These are phyloP conservation scores for Darevskia mixta DNA, from an alignment of 2,797 vertebrate genomes.

Conservation along the genomic window DNA sequence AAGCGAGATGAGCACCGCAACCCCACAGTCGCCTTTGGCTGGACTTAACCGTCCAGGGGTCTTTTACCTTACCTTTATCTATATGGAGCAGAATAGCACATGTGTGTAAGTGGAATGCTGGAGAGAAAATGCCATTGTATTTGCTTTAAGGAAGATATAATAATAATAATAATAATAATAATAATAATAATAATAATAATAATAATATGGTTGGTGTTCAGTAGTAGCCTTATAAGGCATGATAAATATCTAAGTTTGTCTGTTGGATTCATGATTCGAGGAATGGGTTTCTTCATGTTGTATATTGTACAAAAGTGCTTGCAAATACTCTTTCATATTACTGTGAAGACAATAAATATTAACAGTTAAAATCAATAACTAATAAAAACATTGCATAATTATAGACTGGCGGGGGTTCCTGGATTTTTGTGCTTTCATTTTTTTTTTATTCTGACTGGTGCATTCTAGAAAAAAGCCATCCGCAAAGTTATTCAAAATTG, in stretches of 20 bases:
- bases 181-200: no score
- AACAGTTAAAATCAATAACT: no score
- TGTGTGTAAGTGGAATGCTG: background rate
- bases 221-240: background rate
- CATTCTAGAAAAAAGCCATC: background rate
- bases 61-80: no score
- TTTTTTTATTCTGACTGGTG: background rate
- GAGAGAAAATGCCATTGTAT: background rate
- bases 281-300: background rate
- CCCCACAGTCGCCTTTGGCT: no score
- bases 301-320: constrained; percentile 18
- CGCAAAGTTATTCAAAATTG: constrained; percentile 15
- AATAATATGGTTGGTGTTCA: background rate
- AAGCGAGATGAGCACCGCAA: no score
- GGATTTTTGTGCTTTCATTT: background rate
- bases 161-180: background rate
- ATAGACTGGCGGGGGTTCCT: background rate
- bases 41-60: no score
- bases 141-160: constrained; percentile 9
- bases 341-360: constrained; percentile 24
- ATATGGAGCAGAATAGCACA: background rate
- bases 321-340: background rate
- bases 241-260: background rate
- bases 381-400: background rate
- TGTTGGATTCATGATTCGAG: background rate